Evolutionary conservation across 2,888 invertebrate genomes (phyloP), one percentile per base, ranked within the genome.

Genomic region (Nebria salina): DNA sequence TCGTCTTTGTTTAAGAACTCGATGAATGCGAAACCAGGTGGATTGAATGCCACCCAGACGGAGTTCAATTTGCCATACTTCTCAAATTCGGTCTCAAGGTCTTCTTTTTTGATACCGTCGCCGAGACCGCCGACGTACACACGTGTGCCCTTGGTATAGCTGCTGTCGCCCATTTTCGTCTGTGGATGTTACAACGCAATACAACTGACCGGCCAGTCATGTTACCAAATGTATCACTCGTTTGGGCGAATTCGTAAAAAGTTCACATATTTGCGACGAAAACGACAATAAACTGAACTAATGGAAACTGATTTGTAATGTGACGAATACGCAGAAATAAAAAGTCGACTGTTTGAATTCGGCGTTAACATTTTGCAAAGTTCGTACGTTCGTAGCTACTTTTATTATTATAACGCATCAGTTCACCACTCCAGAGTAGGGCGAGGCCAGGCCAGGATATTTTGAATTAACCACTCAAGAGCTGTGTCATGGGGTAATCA

Each of bases 1-100:
- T 97, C 97, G 87, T 94, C 94, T 89, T 94, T 93, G 90, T 95
- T 95, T 88, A 95, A 94, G 90, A 96, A 97, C 90, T 97, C 97
- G 89, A 97, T 95, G 91, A 97, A 97, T 84, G 97, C 97, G 90
- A 97, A 97, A 87, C 97, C 97, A 85, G 97, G 97, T 85, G 97
- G 97, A 90, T 97, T 97, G 89, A 97, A 95, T 85, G 97, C 97
- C 85, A 96, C 96, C 97, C 97, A 97, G 84, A 97, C 96, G 85
- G 95, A 95, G 90, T 95, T 96, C 85, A 97, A 91, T 91, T 96
- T 96, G 85, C 97, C 97, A 89, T 94, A 97, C 90, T 96, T 96
- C 87, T 95, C 95, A 89, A 97, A 97, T 90, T 97, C 96, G 87
- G 93, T 92, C 89, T 97, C 97, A 84, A 97, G 91, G 89, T 97